Percentiles rank a stretch among this genome's conserved stretches.
Evolutionary conservation across 2,888 invertebrate species (phyloP).

Genomic region (Julus scandinavius): DNA sequence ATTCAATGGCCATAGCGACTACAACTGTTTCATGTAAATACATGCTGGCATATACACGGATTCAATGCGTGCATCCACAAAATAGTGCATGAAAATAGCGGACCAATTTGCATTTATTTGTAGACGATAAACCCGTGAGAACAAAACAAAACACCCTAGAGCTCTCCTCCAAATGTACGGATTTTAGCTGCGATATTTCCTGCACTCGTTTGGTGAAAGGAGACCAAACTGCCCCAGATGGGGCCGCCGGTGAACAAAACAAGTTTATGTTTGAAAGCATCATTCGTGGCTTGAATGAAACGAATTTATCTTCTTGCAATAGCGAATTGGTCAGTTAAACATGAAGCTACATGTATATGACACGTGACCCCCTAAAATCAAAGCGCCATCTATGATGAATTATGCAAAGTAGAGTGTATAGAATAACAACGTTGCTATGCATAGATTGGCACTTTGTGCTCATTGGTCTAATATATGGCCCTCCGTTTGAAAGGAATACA

Average conservation of each 20-base stretch:
- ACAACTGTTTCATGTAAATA: not conserved
- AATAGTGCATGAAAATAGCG: not conserved
- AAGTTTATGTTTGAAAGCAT: not conserved
- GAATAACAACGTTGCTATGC: too few relatives aligned
- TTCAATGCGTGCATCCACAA: not conserved
- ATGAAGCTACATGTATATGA: not conserved
- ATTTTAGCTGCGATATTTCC: not conserved
- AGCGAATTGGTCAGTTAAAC: not conserved
- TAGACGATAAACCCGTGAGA: conserved; percentile 31
- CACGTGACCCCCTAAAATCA: not conserved
- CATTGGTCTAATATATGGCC: too few relatives aligned
- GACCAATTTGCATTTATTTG: conserved; percentile 45
- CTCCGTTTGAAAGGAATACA: too few relatives aligned
- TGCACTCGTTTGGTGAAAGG: not conserved
- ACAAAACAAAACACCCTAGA: not conserved
- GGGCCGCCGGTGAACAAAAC: not conserved
- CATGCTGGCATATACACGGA: not conserved
- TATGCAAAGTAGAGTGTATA: not conserved
- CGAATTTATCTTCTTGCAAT: not conserved
- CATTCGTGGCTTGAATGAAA: not conserved
- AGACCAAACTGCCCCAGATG: not conserved
- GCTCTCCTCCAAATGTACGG: not conserved
- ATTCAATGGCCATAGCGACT: not conserved
- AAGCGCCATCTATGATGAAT: not conserved
- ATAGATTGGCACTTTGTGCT: too few relatives aligned